Percentiles rank a stretch among this genome's conserved stretches.
Evolutionary conservation across 2,888 invertebrate species (phyloP).

Genomic region (Gibbula magus): DNA sequence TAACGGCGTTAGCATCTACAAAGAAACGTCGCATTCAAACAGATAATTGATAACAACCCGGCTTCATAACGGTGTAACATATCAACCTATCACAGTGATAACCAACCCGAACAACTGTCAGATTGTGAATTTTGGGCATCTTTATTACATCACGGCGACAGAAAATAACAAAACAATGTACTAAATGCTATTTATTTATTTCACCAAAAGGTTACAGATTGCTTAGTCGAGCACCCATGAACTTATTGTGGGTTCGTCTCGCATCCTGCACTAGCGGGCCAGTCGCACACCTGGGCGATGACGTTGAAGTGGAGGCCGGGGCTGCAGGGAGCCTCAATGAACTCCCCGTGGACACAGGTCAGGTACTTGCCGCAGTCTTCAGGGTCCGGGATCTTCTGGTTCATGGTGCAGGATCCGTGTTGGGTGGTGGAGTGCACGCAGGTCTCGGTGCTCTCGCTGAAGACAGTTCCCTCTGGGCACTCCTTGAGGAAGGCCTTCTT

Average conservation of each 20-base stretch:
- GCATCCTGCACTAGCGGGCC: neutral
- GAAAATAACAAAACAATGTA: too few species aligned
- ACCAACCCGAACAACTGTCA: too few species aligned
- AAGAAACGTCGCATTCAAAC: too few species aligned
- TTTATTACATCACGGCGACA: too few species aligned
- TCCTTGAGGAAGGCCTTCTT: neutral
- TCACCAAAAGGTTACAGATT: too few species aligned
- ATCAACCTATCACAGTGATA: too few species aligned
- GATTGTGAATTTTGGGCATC: too few species aligned
- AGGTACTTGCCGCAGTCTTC: constrained; percentile 5
- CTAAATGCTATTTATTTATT: too few species aligned
- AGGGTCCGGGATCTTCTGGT: neutral
- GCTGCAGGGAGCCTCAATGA: neutral
- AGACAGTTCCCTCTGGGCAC: neutral
- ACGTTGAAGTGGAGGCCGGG: neutral
- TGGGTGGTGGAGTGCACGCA: neutral
- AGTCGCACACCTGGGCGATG: neutral
- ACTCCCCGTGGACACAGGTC: neutral
- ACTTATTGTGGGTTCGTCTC: neutral
- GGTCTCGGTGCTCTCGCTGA: neutral
- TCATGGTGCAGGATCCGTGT: neutral
- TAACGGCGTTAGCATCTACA: too few species aligned
- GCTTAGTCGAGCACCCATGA: too few species aligned
- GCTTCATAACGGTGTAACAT: too few species aligned
- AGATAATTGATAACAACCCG: too few species aligned